These are phyloP conservation scores for Hermatobates lingyangjiaoensis DNA, from an alignment of 1,140 invertebrate species.

Conservation along the genomic window DNA sequence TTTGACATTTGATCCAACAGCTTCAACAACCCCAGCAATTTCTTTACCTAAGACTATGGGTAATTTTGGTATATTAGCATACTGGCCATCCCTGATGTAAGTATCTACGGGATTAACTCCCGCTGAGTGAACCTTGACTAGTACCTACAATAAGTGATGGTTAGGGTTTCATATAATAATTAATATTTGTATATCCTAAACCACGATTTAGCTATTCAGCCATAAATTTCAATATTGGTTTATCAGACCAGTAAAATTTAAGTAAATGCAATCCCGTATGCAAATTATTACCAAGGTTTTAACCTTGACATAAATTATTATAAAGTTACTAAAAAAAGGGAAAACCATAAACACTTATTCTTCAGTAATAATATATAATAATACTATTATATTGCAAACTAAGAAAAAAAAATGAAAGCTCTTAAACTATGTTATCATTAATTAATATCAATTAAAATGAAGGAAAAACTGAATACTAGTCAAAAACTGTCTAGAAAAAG, in stretches of 20 bases:
- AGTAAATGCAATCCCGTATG: background rate
- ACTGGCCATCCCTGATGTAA: conserved; percentile 32
- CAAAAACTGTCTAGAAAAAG: too few relatives aligned
- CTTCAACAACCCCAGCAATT: conserved; percentile 31
- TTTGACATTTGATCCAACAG: conserved; percentile 26
- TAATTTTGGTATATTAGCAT: conserved; percentile 25
- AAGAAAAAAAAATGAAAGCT: too few relatives aligned
- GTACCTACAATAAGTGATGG: conserved; percentile 23
- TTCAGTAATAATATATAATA: too few relatives aligned
- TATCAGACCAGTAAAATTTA: background rate
- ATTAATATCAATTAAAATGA: too few relatives aligned
- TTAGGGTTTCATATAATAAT: background rate
- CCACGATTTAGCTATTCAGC: background rate
- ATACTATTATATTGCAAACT: too few relatives aligned
- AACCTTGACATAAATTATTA: background rate
- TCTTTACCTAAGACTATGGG: conserved; percentile 34
- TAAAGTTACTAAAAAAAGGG: background rate
- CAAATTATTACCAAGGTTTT: background rate
- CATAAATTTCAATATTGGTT: background rate
- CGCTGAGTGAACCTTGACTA: conserved; percentile 28
- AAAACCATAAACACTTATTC: too few relatives aligned
- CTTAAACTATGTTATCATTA: too few relatives aligned
- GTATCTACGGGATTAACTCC: conserved; percentile 42
- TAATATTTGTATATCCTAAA: background rate
- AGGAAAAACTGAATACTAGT: too few relatives aligned